Conservation (phyloP, 2,888 invertebrate genomes). For the Cephus pygmeus region DNA sequence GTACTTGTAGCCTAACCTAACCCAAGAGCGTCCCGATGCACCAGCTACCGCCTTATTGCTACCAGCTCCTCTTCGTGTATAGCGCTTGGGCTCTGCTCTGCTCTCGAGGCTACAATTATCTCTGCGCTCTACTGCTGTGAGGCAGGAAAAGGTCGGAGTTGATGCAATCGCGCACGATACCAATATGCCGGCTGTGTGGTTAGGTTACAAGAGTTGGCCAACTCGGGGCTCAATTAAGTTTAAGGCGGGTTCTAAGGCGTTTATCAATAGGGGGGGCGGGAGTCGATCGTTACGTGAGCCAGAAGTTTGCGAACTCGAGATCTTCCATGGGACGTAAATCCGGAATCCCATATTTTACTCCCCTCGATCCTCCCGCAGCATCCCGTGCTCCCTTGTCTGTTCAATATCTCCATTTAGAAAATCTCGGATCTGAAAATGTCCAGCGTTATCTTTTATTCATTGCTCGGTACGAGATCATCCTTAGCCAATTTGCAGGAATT, state of each 20-base stretch:
- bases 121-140: conserved; percentile 19
- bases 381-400: not conserved
- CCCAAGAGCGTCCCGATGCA: not conserved
- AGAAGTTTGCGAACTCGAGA: not conserved
- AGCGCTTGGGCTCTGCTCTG: not conserved
- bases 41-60: conserved; percentile 2
- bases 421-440: not conserved
- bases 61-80: not conserved
- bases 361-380: not conserved
- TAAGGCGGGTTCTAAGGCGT: conserved; percentile 18
- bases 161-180: conserved; percentile 23
- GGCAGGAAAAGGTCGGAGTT: conserved; percentile 31
- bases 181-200: conserved; percentile 19
- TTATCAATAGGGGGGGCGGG: conserved; percentile 2
- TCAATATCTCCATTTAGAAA: not conserved
- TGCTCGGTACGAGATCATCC: not conserved
- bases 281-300: not conserved
- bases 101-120: conserved; percentile 23
- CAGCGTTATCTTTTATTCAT: not conserved
- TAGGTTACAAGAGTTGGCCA: conserved; percentile 25
- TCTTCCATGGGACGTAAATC: not conserved
- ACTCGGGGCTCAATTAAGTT: conserved; percentile 29
- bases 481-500: not conserved
- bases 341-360: not conserved
- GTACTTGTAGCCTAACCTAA: not conserved